Evolutionary conservation across 2,888 invertebrate species (phyloP).

Genomic region (Melanostoma scalare): DNA sequence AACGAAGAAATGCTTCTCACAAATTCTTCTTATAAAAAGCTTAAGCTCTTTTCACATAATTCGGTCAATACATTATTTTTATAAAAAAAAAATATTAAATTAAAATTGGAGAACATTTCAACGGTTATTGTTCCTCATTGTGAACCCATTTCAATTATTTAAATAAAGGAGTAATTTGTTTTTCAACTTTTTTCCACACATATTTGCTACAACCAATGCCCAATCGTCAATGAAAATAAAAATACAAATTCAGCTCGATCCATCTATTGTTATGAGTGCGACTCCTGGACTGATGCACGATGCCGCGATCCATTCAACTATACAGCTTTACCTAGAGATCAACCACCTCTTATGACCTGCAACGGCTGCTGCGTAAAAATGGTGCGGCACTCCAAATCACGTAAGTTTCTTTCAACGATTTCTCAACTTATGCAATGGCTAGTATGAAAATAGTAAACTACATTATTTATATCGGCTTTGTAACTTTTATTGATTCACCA

Average conservation of each 20-base stretch:
- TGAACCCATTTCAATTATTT: constrained; percentile 35
- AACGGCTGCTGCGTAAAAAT: constrained; percentile 97
- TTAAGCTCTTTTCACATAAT: constrained; percentile 49
- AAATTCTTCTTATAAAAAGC: constrained; percentile 34
- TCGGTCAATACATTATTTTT: constrained; percentile 7
- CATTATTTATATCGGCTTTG: not conserved
- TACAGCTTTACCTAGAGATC: constrained; percentile 92
- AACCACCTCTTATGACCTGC: constrained; percentile 93
- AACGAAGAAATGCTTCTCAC: constrained; percentile 61
- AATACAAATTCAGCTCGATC: constrained; percentile 87
- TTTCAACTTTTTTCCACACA: constrained; percentile 38
- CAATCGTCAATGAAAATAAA: constrained; percentile 5
- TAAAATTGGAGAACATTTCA: constrained; percentile 66
- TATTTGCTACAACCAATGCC: constrained; percentile 10
- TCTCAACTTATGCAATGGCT: too few relatives aligned
- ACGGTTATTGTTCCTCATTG: constrained; percentile 50
- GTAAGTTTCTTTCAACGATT: constrained; percentile 84
- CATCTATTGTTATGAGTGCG: constrained; percentile 96
- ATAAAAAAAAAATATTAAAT: constrained; percentile 4
- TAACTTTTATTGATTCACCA: constrained; percentile 56
- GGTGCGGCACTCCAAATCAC: constrained; percentile 94
- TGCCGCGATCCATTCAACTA: constrained; percentile 97
- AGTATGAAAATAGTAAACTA: too few relatives aligned
- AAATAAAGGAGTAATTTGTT: constrained; percentile 43
- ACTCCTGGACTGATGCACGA: constrained; percentile 94